Percentiles rank a stretch among this genome's conserved stretches.
phyloP scores from a whole-genome alignment of 2,113 vertebrate genomes.

The Hirundichthys speculiger region DNA sequence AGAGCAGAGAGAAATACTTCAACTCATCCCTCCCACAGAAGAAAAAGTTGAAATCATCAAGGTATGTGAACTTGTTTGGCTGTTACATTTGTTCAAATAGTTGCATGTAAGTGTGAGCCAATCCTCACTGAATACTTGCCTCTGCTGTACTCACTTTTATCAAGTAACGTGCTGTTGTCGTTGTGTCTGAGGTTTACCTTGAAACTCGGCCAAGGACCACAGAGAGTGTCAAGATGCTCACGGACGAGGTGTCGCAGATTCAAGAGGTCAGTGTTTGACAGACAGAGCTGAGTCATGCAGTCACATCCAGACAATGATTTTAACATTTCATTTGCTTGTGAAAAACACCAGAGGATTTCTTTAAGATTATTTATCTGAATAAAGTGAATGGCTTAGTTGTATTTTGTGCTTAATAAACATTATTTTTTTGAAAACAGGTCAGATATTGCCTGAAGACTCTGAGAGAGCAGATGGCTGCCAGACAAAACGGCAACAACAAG shows the following conservation, averaged over 20 bases:
- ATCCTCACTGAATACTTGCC: too few species aligned
- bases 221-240: constrained; percentile 81
- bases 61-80: constrained; percentile 40
- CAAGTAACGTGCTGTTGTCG: too few species aligned
- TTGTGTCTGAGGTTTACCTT: constrained; percentile 79
- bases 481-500: constrained; percentile 73
- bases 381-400: neutral
- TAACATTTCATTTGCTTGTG: neutral
- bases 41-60: constrained; percentile 71
- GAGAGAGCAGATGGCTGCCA: constrained; percentile 82
- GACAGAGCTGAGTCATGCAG: neutral
- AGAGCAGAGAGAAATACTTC: constrained; percentile 5
- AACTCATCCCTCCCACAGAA: constrained; percentile 20
- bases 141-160: too few species aligned
- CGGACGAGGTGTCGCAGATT: constrained; percentile 87
- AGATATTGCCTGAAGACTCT: constrained; percentile 82
- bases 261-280: constrained; percentile 82
- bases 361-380: too few species aligned
- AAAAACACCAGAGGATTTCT: neutral
- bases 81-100: neutral
- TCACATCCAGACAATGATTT: neutral
- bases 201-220: constrained; percentile 67
- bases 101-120: too few species aligned
- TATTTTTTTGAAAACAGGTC: constrained; percentile 63
- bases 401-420: neutral